A percentile compares a stretch with the other conserved stretches of the same genome.
Conservation (phyloP, 2,113 vertebrate species). For the Solea senegalensis region DNA sequence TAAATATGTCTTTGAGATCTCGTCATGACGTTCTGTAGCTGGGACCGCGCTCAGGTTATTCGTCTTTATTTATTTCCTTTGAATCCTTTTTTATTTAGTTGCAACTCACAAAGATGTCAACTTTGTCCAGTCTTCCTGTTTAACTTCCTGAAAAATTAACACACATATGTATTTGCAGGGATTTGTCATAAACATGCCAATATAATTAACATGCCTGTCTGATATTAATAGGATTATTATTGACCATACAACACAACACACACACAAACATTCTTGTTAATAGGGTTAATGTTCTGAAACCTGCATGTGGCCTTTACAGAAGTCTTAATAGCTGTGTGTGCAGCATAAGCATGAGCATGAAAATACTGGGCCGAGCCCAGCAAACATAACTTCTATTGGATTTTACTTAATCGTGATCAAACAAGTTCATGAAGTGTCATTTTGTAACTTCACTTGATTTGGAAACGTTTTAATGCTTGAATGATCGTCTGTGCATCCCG, state of each 20-base stretch:
- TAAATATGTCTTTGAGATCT: constrained; percentile 1
- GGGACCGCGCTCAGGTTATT: constrained; percentile 30
- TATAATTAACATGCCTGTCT: constrained; percentile 39
- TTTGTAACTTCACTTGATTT: constrained; percentile 49
- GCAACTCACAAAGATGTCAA: constrained; percentile 59
- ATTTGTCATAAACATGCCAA: constrained; percentile 58
- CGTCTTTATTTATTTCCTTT: constrained; percentile 19
- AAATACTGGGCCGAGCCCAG: constrained; percentile 51
- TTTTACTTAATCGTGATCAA: constrained; percentile 52
- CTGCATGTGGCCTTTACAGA: constrained; percentile 77
- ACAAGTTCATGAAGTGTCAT: constrained; percentile 37
- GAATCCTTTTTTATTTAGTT: constrained; percentile 17
- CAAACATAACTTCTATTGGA: constrained; percentile 47
- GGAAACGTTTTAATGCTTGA: constrained; percentile 42
- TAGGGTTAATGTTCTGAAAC: constrained; percentile 56
- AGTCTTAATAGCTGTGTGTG: constrained; percentile 65
- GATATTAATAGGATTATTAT: constrained; percentile 28
- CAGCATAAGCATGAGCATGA: constrained; percentile 76
- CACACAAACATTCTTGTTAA: constrained; percentile 34
- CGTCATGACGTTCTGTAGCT: background rate
- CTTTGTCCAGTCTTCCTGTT: constrained; percentile 62
- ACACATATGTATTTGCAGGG: constrained; percentile 61
- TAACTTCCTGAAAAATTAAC: constrained; percentile 37
- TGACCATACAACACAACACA: constrained; percentile 31
- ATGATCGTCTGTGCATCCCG: constrained; percentile 45